Evolutionary conservation across 2,113 vertebrate species (phyloP).

Genomic region (Hystrix brachyura): DNA sequence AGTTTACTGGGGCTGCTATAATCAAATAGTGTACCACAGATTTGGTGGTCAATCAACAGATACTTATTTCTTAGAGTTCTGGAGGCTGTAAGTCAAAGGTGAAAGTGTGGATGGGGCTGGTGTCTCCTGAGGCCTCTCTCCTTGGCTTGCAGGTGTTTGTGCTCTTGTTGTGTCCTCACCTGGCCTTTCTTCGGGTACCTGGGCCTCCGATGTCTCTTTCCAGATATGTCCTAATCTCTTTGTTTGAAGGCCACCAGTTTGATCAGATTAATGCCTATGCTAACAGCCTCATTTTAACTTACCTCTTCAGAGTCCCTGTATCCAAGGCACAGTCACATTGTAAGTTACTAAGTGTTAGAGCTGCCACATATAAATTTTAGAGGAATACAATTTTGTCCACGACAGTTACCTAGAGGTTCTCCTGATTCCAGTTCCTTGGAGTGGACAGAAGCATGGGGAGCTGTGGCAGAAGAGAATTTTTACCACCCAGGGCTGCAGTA

Average conservation of each 20-base stretch:
- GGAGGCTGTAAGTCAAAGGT: neutral
- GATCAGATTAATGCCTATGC: neutral
- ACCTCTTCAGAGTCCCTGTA: neutral
- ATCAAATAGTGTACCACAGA: neutral
- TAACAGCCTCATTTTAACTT: neutral
- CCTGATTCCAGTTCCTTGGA: neutral
- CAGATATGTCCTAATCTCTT: neutral
- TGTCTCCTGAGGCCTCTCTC: neutral
- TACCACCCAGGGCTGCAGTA: neutral
- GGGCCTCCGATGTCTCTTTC: neutral
- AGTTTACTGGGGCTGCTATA: neutral
- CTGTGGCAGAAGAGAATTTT: neutral
- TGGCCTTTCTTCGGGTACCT: too few relatives aligned
- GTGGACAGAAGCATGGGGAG: neutral
- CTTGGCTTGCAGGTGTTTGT: accelerated
- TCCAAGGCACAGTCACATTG: neutral
- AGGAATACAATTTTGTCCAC: too few relatives aligned
- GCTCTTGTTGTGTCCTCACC: neutral
- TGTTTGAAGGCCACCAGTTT: neutral
- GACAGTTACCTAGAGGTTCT: neutral
- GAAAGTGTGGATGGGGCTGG: neutral
- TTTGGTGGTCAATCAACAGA: neutral
- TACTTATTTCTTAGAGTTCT: neutral
- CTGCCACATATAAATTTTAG: neutral
- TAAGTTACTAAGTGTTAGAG: neutral